These are phyloP conservation scores for Mohoua ochrocephala DNA, from an alignment of 2,113 vertebrate species.

Conservation along the genomic window DNA sequence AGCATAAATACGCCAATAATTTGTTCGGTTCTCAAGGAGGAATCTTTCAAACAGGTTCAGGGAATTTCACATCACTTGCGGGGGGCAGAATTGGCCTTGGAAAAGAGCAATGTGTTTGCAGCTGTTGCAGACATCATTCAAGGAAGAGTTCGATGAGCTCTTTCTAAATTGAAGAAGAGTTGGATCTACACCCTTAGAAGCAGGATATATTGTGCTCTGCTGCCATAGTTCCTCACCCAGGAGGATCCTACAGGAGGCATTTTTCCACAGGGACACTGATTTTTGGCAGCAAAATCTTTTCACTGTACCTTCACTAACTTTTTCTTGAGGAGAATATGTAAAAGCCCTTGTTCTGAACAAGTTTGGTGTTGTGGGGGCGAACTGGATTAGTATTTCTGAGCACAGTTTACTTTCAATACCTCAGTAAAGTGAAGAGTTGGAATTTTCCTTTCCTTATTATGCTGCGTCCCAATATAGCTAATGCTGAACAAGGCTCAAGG, in stretches of 20 bases:
- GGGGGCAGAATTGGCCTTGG: fast-evolving
- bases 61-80: background rate
- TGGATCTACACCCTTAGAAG: background rate
- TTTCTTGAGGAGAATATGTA: background rate
- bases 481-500: background rate
- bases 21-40: background rate
- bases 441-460: background rate
- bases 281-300: background rate
- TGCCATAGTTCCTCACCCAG: background rate
- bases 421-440: background rate
- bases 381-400: background rate
- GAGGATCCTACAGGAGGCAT: background rate
- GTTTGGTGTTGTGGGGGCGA: fast-evolving
- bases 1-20: background rate
- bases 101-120: background rate
- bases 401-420: background rate
- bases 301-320: background rate
- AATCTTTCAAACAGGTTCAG: background rate
- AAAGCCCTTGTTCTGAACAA: background rate
- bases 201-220: background rate
- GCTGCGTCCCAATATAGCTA: background rate
- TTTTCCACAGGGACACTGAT: background rate
- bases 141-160: background rate
- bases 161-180: background rate
- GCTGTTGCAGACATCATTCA: background rate